These are phyloP conservation scores for Lota lota DNA, from an alignment of 2,113 vertebrate genomes.

Conservation along the genomic window DNA sequence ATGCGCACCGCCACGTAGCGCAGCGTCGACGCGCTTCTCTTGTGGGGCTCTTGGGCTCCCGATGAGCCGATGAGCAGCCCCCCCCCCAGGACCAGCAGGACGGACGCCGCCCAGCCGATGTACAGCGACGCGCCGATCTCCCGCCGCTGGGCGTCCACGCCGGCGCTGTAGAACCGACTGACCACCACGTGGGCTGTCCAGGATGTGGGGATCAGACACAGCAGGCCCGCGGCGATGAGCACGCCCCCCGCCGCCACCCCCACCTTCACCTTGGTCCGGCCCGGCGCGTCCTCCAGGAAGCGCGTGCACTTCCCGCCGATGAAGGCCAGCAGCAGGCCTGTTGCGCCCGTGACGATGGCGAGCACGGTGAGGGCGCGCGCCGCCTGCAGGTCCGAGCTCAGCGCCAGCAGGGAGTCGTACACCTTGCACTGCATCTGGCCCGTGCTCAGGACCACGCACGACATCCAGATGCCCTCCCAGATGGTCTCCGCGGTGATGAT, in stretches of 20 bases:
- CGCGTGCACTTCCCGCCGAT: slow-evolving; percentile 89
- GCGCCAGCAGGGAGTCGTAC: slow-evolving; percentile 82
- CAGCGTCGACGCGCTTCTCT: slow-evolving; percentile 77
- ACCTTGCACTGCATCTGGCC: slow-evolving; percentile 88
- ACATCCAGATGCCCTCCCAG: slow-evolving; percentile 97
- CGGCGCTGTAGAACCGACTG: slow-evolving; percentile 82
- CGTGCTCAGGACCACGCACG: slow-evolving; percentile 88
- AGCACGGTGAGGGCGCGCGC: slow-evolving; percentile 81
- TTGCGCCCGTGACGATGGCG: slow-evolving; percentile 68
- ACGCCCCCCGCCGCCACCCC: slow-evolving; percentile 74
- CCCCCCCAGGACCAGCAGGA: slow-evolving; percentile 82
- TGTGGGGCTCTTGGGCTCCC: slow-evolving; percentile 22
- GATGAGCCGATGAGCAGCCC: slow-evolving; percentile 80
- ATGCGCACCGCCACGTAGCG: slow-evolving; percentile 76
- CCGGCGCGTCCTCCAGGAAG: slow-evolving; percentile 78
- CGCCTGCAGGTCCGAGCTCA: slow-evolving; percentile 82
- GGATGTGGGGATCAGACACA: slow-evolving; percentile 81
- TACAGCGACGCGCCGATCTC: slow-evolving; percentile 86
- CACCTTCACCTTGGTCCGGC: slow-evolving; percentile 71
- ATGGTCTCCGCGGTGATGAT: slow-evolving; percentile 84
- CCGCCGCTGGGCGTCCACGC: slow-evolving; percentile 76
- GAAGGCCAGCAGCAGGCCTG: slow-evolving; percentile 80
- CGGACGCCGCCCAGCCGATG: slow-evolving; percentile 83
- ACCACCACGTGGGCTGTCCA: slow-evolving; percentile 83
- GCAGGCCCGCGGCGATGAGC: slow-evolving; percentile 72